Evolutionary conservation across 1,140 invertebrate genomes (phyloP), one percentile per base, ranked within the genome.

Genomic region (Cyclina sinensis): DNA sequence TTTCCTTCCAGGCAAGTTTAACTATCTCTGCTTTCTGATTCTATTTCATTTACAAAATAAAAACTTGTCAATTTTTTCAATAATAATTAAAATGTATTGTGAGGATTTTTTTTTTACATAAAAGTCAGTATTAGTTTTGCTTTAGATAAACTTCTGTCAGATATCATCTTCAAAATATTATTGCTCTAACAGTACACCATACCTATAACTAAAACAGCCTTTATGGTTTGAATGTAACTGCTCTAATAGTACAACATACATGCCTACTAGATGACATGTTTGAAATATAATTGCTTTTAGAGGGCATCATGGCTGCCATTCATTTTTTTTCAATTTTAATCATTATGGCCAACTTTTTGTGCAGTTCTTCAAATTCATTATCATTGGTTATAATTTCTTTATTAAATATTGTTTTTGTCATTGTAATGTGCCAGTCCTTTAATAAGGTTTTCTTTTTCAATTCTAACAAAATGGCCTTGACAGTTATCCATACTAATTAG

Each of bases 1-100:
- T 78, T 21, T 48, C 48, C 73, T 78, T 78, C 73, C 73, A 78
- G 3, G 73, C 39, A 11, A 78, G 14, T 30, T 54, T 78, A 7
- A 78, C 32, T 21, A 78, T 11, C 43, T 78, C 73, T 21, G 48
- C 48, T 37, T 78, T 78, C 27, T 46, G 73, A 21, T 32, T 74
- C n/a, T n/a, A n/a, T n/a, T n/a, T n/a, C n/a, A n/a, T n/a, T n/a
- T n/a, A n/a, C n/a, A n/a, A n/a, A n/a, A n/a, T n/a, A n/a, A n/a
- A n/a, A n/a, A n/a, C n/a, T n/a, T n/a, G n/a, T n/a, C n/a, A n/a
- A n/a, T n/a, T n/a, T n/a, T n/a, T n/a, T n/a, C n/a, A n/a, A n/a
- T n/a, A n/a, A n/a, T n/a, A n/a, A n/a, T n/a, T n/a, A n/a, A n/a
- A n/a, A n/a, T n/a, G n/a, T n/a, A n/a, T n/a, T n/a, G n/a, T n/a